Evolutionary conservation across 2,888 invertebrate genomes (phyloP).

Genomic region (Stictocephala bisonia): DNA sequence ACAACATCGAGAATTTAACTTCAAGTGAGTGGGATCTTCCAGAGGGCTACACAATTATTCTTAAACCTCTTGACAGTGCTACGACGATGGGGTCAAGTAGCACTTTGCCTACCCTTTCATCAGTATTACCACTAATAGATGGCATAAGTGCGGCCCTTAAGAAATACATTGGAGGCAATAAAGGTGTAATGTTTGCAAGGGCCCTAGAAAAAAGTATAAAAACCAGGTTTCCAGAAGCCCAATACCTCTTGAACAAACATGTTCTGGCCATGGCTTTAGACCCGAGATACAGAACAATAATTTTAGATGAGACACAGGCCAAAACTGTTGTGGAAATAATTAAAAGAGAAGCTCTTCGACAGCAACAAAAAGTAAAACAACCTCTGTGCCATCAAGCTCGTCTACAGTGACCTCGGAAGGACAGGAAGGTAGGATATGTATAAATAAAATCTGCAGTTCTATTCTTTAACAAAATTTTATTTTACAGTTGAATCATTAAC

Average conservation of each 20-base stretch:
- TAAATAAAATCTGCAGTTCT: no score
- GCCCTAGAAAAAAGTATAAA: background rate
- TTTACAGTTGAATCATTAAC: no score
- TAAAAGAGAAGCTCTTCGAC: no score
- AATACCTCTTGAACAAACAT: background rate
- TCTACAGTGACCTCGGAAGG: no score
- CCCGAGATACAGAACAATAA: conserved; percentile 1
- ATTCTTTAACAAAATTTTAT: no score
- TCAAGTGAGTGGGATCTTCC: conserved; percentile 13
- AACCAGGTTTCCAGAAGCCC: background rate
- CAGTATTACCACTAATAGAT: conserved; percentile 12
- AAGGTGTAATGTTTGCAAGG: conserved; percentile 22
- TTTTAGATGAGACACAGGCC: background rate
- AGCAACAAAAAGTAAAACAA: no score
- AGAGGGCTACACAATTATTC: background rate
- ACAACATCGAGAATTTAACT: background rate
- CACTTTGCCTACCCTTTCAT: background rate
- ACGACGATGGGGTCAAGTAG: background rate
- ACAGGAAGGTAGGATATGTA: no score
- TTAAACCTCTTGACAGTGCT: conserved; percentile 14
- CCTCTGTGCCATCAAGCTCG: no score
- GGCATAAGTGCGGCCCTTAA: background rate
- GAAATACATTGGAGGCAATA: background rate
- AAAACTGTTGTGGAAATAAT: no score
- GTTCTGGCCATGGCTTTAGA: conserved; percentile 6